Conservation (phyloP, 2,888 invertebrate species). For the Epinotia demarniana region DNA sequence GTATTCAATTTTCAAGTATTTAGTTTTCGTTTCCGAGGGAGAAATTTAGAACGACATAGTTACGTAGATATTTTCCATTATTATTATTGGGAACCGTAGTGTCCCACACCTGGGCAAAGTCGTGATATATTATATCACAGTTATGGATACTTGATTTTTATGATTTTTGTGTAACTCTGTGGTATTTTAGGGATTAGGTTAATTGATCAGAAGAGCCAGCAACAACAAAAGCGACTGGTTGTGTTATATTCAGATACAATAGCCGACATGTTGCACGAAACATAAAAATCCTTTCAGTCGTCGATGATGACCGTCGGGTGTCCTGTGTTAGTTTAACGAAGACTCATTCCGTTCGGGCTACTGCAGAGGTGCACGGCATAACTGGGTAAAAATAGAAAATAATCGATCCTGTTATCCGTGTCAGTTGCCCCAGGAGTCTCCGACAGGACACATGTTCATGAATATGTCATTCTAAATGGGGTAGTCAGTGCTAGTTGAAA, state of each 20-base stretch:
- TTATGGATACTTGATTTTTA: background rate
- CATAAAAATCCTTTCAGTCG: conserved; percentile 63
- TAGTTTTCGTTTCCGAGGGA: background rate
- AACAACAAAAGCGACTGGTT: conserved; percentile 11
- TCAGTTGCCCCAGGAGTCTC: conserved; percentile 67
- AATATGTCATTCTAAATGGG: conserved; percentile 8
- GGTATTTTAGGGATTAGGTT: background rate
- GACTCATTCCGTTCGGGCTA: conserved; percentile 60
- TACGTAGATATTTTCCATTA: background rate
- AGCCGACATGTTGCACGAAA: conserved; percentile 44
- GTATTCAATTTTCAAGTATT: background rate
- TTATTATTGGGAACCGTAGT: no score
- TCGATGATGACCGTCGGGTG: conserved; percentile 52
- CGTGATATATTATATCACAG: background rate
- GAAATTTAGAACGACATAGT: conserved; percentile 2
- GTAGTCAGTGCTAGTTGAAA: background rate
- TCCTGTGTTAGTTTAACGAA: conserved; percentile 62
- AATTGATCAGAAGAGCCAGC: background rate
- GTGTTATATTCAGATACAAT: conserved; percentile 7
- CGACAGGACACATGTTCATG: conserved; percentile 28
- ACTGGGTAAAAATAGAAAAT: conserved; percentile 81
- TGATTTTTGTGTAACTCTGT: background rate
- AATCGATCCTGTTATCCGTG: conserved; percentile 82
- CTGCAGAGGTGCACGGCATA: conserved; percentile 60
- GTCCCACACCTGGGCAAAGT: no score